Conservation (phyloP, 2,113 vertebrate species). For the Hyaena hyaena region DNA sequence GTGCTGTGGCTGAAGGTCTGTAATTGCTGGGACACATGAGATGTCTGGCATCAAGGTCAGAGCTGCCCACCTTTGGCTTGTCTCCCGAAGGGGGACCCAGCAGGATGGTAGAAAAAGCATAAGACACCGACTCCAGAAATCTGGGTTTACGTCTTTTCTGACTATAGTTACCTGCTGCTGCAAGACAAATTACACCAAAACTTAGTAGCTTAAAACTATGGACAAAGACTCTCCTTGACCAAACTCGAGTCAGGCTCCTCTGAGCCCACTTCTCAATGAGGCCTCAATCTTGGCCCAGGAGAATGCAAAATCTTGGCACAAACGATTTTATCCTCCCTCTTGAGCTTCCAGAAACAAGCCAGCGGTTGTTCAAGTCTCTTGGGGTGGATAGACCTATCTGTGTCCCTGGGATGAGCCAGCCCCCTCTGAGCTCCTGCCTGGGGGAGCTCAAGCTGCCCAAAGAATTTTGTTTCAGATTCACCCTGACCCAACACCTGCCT, state of each 20-base stretch:
- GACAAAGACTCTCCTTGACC: neutral
- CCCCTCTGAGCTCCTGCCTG: neutral
- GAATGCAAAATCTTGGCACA: neutral
- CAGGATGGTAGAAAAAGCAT: neutral
- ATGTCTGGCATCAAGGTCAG: no score
- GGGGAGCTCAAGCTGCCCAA: neutral
- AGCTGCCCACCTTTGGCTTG: neutral
- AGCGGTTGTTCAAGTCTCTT: neutral
- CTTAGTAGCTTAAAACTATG: neutral
- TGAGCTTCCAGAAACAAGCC: neutral
- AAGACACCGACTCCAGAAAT: neutral
- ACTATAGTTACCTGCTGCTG: neutral
- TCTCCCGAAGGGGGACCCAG: neutral
- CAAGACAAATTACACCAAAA: neutral
- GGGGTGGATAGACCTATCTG: neutral
- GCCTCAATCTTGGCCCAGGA: neutral
- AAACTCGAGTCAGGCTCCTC: neutral
- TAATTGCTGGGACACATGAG: neutral
- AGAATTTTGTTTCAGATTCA: neutral
- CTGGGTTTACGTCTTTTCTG: neutral
- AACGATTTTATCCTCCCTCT: no score
- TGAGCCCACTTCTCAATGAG: neutral
- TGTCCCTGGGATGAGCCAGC: neutral
- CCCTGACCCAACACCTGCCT: neutral
- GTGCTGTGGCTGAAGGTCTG: neutral